Percentiles rank a stretch among this genome's conserved stretches.
phyloP scores from a whole-genome alignment of 2,797 vertebrate species.

The Phataginus tricuspis region DNA sequence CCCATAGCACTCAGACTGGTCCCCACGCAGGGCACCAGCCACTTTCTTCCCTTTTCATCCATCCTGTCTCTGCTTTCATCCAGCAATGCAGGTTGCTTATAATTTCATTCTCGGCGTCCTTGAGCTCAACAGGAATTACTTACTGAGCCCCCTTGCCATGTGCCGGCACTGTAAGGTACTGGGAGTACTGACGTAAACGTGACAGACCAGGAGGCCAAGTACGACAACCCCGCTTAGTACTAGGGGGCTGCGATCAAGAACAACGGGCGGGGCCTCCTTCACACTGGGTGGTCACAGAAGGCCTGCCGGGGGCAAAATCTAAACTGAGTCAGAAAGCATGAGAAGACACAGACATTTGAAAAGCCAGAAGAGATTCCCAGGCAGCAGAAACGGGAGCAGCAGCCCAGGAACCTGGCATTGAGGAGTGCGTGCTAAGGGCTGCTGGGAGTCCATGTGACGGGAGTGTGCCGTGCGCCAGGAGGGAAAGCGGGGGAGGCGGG shows the following conservation, averaged over 20 bases:
- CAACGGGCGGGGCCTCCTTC: background rate
- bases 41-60: rapidly evolving
- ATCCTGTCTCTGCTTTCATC: rapidly evolving
- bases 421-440: rapidly evolving
- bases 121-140: background rate
- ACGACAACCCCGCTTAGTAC: too few relatives aligned
- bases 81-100: background rate
- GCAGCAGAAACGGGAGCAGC: rapidly evolving
- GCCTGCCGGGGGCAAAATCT: background rate
- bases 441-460: rapidly evolving
- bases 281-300: background rate
- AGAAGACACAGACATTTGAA: too few relatives aligned
- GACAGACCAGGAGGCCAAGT: too few relatives aligned
- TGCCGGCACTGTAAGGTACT: background rate
- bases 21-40: background rate
- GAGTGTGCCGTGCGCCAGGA: rapidly evolving
- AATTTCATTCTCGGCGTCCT: rapidly evolving
- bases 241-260: background rate
- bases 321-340: background rate
- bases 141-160: background rate
- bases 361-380: background rate
- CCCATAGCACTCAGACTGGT: background rate
- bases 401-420: background rate
- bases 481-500: rapidly evolving
- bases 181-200: background rate